Conservation (phyloP, 2,113 vertebrate species). For the human region DNA sequence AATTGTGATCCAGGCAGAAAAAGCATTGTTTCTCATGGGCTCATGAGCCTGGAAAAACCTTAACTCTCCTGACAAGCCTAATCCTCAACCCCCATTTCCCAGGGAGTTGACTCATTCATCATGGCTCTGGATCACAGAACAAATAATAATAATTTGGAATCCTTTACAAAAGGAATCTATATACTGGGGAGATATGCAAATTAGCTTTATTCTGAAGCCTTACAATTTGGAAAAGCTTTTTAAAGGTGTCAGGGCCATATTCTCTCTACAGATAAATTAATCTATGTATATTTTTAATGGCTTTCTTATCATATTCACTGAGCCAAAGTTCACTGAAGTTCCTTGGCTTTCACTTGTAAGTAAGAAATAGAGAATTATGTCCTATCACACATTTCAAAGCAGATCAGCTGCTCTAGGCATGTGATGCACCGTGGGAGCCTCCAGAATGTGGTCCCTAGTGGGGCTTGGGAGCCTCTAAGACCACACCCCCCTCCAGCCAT, state of each 20-base stretch:
- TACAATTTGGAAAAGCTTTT: slow-evolving; percentile 31
- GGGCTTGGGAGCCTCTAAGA: neutral
- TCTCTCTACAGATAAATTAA: neutral
- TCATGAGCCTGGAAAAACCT: neutral
- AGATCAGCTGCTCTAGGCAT: neutral
- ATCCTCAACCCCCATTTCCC: neutral
- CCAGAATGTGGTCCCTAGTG: neutral
- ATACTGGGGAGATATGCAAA: neutral
- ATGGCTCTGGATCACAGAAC: neutral
- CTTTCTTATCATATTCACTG: neutral
- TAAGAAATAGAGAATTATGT: neutral
- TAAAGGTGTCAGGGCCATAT: neutral
- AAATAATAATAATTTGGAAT: slow-evolving; percentile 2
- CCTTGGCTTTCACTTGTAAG: neutral
- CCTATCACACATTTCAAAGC: neutral
- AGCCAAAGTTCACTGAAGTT: neutral
- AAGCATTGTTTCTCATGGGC: neutral
- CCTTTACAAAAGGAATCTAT: neutral
- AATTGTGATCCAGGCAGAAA: neutral
- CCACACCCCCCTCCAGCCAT: fast-evolving
- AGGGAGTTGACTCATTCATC: neutral
- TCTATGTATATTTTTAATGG: neutral
- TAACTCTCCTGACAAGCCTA: neutral
- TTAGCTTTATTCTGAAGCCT: neutral
- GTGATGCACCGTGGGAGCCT: neutral